Conservation (phyloP, 2,797 vertebrate genomes). For the Platalea minor region DNA sequence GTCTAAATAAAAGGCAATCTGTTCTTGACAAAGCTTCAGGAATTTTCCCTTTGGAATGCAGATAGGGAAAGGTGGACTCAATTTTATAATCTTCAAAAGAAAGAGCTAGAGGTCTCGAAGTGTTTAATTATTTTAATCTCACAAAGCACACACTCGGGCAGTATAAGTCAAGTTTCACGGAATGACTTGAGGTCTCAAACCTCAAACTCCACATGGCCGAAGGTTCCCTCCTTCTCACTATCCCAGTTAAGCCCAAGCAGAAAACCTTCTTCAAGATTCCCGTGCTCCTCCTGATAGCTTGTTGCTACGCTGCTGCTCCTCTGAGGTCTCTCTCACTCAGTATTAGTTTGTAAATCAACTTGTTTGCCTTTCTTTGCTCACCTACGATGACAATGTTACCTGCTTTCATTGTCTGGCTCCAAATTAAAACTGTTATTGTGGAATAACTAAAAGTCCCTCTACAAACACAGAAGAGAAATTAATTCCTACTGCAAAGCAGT, state of each 20-base stretch:
- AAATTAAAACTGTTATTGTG: not conserved
- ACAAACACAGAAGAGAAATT: not conserved
- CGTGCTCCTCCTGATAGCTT: not conserved
- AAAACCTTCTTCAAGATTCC: not conserved
- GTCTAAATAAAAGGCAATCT: not conserved
- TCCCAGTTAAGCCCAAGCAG: not conserved
- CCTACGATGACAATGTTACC: not conserved
- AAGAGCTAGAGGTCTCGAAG: not conserved
- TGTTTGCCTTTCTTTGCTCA: not conserved
- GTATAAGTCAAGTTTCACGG: not conserved
- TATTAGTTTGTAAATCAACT: not conserved
- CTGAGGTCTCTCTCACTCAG: not conserved
- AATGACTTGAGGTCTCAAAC: not conserved
- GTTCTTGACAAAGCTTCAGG: not conserved
- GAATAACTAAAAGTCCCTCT: not conserved
- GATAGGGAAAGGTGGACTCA: not conserved
- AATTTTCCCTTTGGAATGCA: not conserved
- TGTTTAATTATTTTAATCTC: not conserved
- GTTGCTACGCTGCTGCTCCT: not conserved
- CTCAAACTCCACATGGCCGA: not conserved
- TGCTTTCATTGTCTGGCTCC: not conserved
- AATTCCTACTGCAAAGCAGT: not conserved
- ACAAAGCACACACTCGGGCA: not conserved
- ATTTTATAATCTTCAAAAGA: not conserved
- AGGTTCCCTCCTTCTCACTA: not conserved